Percentiles rank a stretch among this genome's conserved stretches.
Conservation (phyloP, 2,113 vertebrate species). For the Laticauda laticaudata region DNA sequence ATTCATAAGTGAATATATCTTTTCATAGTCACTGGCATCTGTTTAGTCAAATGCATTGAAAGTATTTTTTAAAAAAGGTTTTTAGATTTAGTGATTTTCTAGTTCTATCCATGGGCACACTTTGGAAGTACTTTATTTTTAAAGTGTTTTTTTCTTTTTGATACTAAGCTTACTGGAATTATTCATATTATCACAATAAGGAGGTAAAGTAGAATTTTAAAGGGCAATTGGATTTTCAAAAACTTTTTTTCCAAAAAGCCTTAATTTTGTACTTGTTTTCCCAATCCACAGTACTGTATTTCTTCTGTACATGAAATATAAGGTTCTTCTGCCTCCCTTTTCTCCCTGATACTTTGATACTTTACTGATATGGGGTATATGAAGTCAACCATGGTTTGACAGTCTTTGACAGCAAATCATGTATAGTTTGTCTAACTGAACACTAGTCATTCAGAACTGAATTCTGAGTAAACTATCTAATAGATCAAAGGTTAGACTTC, state of each 20-base stretch:
- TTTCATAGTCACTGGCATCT: slow-evolving; percentile 30
- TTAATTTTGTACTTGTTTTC: slow-evolving; percentile 28
- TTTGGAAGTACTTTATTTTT: neutral
- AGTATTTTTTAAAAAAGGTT: slow-evolving; percentile 35
- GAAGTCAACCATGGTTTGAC: slow-evolving; percentile 74
- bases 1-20: slow-evolving; percentile 44
- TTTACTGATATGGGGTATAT: slow-evolving; percentile 66
- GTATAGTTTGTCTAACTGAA: slow-evolving; percentile 67
- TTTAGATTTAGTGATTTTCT: slow-evolving; percentile 25
- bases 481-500: slow-evolving; percentile 62
- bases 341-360: slow-evolving; percentile 63
- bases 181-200: slow-evolving; percentile 18
- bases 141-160: neutral
- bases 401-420: slow-evolving; percentile 72
- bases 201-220: neutral
- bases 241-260: slow-evolving; percentile 2
- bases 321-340: slow-evolving; percentile 18
- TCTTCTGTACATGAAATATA: slow-evolving; percentile 29
- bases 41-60: neutral
- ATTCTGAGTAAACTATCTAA: slow-evolving; percentile 57
- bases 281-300: slow-evolving; percentile 6
- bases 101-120: slow-evolving; percentile 6
- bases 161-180: neutral
- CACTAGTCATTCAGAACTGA: slow-evolving; percentile 62
- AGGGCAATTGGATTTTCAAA: slow-evolving; percentile 28